Evolutionary conservation across 2,113 vertebrate genomes (phyloP).

Genomic region (Coryphaenoides rupestris): DNA sequence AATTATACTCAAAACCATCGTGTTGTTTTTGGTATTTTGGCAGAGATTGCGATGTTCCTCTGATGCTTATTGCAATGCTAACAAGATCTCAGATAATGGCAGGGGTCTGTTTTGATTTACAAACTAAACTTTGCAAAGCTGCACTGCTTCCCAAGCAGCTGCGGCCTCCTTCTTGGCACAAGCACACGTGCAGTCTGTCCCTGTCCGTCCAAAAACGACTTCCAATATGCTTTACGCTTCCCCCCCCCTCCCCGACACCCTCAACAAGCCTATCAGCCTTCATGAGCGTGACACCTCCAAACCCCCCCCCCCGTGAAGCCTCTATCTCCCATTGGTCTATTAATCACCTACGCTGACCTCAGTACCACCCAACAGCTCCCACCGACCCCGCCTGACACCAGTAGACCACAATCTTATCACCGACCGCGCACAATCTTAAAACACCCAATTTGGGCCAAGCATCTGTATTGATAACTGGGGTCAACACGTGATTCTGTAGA

Average conservation of each 20-base stretch:
- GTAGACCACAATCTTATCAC: slow-evolving; percentile 40
- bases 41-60: too few relatives aligned
- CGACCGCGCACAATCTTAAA: slow-evolving; percentile 36
- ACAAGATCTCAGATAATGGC: too few relatives aligned
- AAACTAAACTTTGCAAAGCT: too few relatives aligned
- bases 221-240: too few relatives aligned
- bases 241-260: background rate
- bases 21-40: too few relatives aligned
- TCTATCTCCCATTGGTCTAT: slow-evolving; percentile 41
- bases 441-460: slow-evolving; percentile 21
- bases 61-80: too few relatives aligned
- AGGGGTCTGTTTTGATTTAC: too few relatives aligned
- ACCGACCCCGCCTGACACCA: slow-evolving; percentile 16
- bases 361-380: slow-evolving; percentile 19
- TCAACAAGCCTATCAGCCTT: background rate
- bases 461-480: slow-evolving; percentile 56
- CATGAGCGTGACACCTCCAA: background rate
- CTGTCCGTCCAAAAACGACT: too few relatives aligned
- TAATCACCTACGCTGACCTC: slow-evolving; percentile 49
- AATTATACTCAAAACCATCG: too few relatives aligned
- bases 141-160: too few relatives aligned
- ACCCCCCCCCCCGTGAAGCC: slow-evolving; percentile 1
- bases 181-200: too few relatives aligned
- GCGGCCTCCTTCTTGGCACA: too few relatives aligned
- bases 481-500: slow-evolving; percentile 44